These are phyloP conservation scores for Ceratoteleas bidentatus DNA, from an alignment of 1,140 invertebrate genomes.

Conservation along the genomic window DNA sequence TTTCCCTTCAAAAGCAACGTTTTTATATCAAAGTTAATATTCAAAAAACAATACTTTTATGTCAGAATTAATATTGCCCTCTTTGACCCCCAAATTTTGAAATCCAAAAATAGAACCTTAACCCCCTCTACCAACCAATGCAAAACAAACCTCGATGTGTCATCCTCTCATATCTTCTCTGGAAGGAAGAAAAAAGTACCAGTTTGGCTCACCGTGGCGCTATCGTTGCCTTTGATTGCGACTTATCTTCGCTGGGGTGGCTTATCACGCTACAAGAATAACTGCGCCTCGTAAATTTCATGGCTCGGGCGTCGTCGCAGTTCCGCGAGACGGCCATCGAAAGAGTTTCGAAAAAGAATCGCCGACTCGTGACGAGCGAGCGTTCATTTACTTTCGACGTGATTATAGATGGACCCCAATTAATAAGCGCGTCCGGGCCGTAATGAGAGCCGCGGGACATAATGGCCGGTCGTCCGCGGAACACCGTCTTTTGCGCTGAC, in stretches of 20 bases:
- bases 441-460: slow-evolving; percentile 26
- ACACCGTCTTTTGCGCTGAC: slow-evolving; percentile 21
- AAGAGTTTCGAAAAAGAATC: neutral
- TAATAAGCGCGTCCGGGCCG: slow-evolving; percentile 16
- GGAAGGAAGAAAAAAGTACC: neutral
- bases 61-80: no score
- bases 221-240: neutral
- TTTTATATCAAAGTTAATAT: no score
- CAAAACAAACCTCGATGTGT: no score
- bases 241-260: slow-evolving; percentile 4
- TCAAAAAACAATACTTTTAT: no score
- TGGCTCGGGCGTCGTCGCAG: neutral
- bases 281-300: neutral
- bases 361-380: neutral
- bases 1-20: no score
- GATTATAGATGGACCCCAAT: slow-evolving; percentile 30
- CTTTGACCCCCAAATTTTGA: no score
- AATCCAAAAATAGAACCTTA: no score
- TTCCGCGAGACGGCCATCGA: neutral
- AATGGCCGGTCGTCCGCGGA: slow-evolving; percentile 5
- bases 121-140: no score
- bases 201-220: neutral
- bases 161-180: neutral
- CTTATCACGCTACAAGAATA: slow-evolving; percentile 16
- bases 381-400: slow-evolving; percentile 28